Percentiles rank a stretch among this genome's conserved stretches.
phyloP scores from a whole-genome alignment of 2,888 invertebrate species.

The Dynastes maya region DNA sequence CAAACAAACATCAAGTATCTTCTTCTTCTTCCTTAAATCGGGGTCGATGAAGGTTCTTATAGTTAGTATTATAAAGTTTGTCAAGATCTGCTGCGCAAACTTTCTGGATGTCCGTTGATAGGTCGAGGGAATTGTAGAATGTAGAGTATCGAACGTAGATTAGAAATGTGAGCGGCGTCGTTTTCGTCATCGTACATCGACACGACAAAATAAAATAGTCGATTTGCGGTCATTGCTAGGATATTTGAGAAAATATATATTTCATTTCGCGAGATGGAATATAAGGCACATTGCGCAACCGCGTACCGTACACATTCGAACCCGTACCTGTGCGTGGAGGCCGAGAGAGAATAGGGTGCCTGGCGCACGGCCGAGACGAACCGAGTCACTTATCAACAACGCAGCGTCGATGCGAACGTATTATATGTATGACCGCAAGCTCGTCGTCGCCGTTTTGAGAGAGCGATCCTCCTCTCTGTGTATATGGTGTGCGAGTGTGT shows the following conservation, averaged over 20 bases:
- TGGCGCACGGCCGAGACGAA: slow-evolving; percentile 55
- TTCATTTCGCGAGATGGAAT: slow-evolving; percentile 57
- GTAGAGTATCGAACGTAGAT: no score
- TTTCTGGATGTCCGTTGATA: no score
- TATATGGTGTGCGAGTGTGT: slow-evolving; percentile 37
- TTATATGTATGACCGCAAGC: slow-evolving; percentile 48
- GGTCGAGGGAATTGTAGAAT: no score
- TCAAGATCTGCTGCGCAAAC: no score
- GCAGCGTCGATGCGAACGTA: slow-evolving; percentile 55
- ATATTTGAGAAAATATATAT: slow-evolving; percentile 48
- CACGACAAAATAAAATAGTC: slow-evolving; percentile 35
- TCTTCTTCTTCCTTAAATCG: no score
- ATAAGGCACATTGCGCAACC: slow-evolving; percentile 59
- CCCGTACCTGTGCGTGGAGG: slow-evolving; percentile 54
- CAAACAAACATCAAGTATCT: no score
- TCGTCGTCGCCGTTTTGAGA: slow-evolving; percentile 14
- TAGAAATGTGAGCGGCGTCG: slow-evolving; percentile 3
- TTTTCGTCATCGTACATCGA: slow-evolving; percentile 3
- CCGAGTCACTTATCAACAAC: slow-evolving; percentile 61
- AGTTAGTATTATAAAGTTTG: no score
- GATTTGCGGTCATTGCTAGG: slow-evolving; percentile 18
- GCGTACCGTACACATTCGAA: slow-evolving; percentile 52
- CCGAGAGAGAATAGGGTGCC: slow-evolving; percentile 55
- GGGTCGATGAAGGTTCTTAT: no score
- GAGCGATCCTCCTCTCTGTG: slow-evolving; percentile 19